phyloP scores from a whole-genome alignment of 2,888 invertebrate species.

The Aleiodes leptofemur region DNA sequence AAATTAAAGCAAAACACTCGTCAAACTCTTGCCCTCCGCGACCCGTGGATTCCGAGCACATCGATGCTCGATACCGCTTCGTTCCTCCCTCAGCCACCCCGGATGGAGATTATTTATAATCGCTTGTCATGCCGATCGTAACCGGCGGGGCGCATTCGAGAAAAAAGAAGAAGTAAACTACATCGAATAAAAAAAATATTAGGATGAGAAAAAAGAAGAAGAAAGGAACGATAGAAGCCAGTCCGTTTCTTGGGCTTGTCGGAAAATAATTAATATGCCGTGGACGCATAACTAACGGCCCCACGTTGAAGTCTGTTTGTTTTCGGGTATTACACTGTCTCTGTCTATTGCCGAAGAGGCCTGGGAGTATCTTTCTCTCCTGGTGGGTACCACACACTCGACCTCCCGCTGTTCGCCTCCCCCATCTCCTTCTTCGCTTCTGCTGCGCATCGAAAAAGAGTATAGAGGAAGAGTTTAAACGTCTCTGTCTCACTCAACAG shows the following conservation, averaged over 20 bases:
- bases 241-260: slow-evolving; percentile 57
- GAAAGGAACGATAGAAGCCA: slow-evolving; percentile 46
- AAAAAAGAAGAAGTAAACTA: slow-evolving; percentile 23
- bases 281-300: slow-evolving; percentile 73
- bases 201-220: slow-evolving; percentile 36
- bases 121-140: slow-evolving; percentile 25
- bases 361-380: slow-evolving; percentile 51
- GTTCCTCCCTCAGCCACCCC: not conserved
- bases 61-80: slow-evolving; percentile 11
- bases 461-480: slow-evolving; percentile 15
- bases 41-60: slow-evolving; percentile 17
- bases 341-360: slow-evolving; percentile 21
- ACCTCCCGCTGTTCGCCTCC: slow-evolving; percentile 56
- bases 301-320: slow-evolving; percentile 71
- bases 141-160: not conserved
- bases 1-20: too few relatives aligned
- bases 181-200: slow-evolving; percentile 44
- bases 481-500: not conserved
- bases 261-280: slow-evolving; percentile 74
- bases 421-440: slow-evolving; percentile 29
- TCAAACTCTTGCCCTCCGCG: slow-evolving; percentile 12
- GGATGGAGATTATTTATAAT: slow-evolving; percentile 26
- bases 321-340: slow-evolving; percentile 64
- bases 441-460: slow-evolving; percentile 41
- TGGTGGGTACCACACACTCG: slow-evolving; percentile 56